A percentile compares a stretch with the other conserved stretches of the same genome.
These are phyloP conservation scores for Hirtodrosophila histrioides DNA, from an alignment of 2,888 invertebrate species.

Conservation along the genomic window DNA sequence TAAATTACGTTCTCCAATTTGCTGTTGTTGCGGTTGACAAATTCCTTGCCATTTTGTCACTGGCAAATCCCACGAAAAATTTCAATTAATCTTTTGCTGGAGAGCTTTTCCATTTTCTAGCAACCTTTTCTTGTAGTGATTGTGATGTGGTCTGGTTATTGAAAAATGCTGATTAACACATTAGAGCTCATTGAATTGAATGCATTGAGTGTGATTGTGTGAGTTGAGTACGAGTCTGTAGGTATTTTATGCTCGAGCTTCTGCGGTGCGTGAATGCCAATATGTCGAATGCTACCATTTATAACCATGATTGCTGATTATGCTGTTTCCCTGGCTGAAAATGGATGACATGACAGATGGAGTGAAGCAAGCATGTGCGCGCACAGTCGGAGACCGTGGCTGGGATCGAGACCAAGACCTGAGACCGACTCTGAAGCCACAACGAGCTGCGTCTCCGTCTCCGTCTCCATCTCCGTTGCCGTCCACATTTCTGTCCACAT, in stretches of 20 bases:
- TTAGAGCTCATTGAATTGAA: constrained; percentile 65
- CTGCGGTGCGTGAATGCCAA: constrained; percentile 78
- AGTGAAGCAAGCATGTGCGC: constrained; percentile 70
- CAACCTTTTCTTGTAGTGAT: constrained; percentile 5
- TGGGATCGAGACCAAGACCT: constrained; percentile 17
- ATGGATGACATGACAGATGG: constrained; percentile 83
- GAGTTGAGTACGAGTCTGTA: constrained; percentile 14
- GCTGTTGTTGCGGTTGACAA: constrained; percentile 47
- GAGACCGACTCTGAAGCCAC: constrained; percentile 7
- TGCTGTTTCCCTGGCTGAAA: constrained; percentile 79
- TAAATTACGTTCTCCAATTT: constrained; percentile 26
- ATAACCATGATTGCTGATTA: constrained; percentile 82
- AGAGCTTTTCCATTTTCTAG: constrained; percentile 29
- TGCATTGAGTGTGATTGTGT: constrained; percentile 31
- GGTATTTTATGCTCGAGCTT: constrained; percentile 49
- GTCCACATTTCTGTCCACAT: constrained; percentile 1
- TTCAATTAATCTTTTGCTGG: constrained; percentile 61
- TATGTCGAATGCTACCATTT: constrained; percentile 83
- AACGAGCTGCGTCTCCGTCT: neutral
- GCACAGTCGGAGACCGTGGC: constrained; percentile 72
- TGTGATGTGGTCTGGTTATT: constrained; percentile 57
- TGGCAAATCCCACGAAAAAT: constrained; percentile 47
- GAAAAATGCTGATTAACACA: constrained; percentile 80
- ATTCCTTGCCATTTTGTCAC: constrained; percentile 44
- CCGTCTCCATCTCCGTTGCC: constrained; percentile 1